Conservation (phyloP, 2,888 invertebrate species). For the Drosophila leonis region DNA sequence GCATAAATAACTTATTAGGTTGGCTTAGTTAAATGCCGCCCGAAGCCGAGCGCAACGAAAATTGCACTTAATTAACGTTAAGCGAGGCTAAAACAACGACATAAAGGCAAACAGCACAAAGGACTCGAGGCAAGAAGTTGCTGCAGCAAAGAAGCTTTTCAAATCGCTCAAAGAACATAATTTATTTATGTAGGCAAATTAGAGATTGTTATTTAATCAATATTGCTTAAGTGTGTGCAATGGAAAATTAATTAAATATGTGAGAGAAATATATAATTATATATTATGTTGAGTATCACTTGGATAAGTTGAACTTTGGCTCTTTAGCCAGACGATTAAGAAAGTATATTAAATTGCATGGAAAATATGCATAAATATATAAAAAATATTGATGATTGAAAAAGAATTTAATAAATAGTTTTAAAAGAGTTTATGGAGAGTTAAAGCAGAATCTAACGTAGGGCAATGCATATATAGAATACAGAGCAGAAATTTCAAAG, state of each 20-base stretch:
- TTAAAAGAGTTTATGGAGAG: too few species aligned
- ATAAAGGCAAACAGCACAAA: conserved; percentile 4
- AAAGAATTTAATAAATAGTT: too few species aligned
- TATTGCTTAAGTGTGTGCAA: background rate
- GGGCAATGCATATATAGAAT: too few species aligned
- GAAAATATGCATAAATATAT: background rate
- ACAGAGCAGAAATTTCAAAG: too few species aligned
- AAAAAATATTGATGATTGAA: too few species aligned
- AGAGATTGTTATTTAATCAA: conserved; percentile 7
- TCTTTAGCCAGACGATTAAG: background rate
- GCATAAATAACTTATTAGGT: conserved; percentile 50
- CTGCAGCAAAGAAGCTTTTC: conserved; percentile 3
- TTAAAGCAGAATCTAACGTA: too few species aligned
- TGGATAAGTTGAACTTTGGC: background rate
- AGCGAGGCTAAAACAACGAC: conserved; percentile 27
- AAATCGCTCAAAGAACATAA: background rate
- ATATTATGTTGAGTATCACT: background rate
- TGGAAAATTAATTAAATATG: background rate
- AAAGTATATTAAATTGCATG: background rate
- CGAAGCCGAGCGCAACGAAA: conserved; percentile 29
- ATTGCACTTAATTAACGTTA: conserved; percentile 43
- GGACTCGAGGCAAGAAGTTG: conserved; percentile 14
- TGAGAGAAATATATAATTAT: background rate
- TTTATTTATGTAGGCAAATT: conserved; percentile 1
- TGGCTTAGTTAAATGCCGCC: conserved; percentile 39